Evolutionary conservation across 1,140 invertebrate genomes (phyloP).

Genomic region (Ceratosolen fusciceps): DNA sequence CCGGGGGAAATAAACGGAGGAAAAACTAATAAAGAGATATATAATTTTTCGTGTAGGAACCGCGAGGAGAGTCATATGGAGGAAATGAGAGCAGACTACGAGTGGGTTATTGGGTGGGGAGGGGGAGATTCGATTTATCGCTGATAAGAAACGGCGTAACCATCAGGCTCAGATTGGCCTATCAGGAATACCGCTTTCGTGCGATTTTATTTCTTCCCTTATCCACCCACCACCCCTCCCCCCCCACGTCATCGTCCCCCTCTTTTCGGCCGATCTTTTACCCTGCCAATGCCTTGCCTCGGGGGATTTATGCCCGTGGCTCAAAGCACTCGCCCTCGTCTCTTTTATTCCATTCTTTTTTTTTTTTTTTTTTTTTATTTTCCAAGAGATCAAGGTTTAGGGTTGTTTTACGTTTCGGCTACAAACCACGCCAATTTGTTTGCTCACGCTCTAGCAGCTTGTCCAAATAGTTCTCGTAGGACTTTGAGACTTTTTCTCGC

Average conservation of each 20-base stretch:
- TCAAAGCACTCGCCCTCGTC: constrained; percentile 29
- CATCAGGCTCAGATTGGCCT: constrained; percentile 43
- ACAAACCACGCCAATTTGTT: constrained; percentile 59
- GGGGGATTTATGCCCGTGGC: constrained; percentile 59
- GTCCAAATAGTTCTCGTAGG: constrained; percentile 33
- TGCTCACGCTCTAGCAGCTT: constrained; percentile 16
- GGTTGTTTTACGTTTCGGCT: constrained; percentile 56
- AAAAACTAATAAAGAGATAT: constrained; percentile 1
- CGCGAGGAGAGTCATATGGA: constrained; percentile 1
- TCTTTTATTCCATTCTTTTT: constrained; percentile 2
- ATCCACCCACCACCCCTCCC: constrained; percentile 37
- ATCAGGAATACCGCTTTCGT: constrained; percentile 38
- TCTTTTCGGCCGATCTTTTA: constrained; percentile 52
- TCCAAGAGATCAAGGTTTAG: constrained; percentile 51
- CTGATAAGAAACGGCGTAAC: constrained; percentile 39
- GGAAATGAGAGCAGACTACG: constrained; percentile 37
- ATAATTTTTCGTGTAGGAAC: constrained; percentile 23
- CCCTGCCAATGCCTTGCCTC: constrained; percentile 56
- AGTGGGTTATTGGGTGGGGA: too few species aligned
- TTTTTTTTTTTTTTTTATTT: constrained; percentile 11
- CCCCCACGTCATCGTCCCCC: constrained; percentile 6
- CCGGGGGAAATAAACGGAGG: neutral
- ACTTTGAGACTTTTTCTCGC: neutral
- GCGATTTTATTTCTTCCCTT: constrained; percentile 45
- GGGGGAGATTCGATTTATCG: constrained; percentile 42